These are phyloP conservation scores for Drosophila punjabiensis DNA, from an alignment of 1,140 invertebrate species.

Conservation along the genomic window DNA sequence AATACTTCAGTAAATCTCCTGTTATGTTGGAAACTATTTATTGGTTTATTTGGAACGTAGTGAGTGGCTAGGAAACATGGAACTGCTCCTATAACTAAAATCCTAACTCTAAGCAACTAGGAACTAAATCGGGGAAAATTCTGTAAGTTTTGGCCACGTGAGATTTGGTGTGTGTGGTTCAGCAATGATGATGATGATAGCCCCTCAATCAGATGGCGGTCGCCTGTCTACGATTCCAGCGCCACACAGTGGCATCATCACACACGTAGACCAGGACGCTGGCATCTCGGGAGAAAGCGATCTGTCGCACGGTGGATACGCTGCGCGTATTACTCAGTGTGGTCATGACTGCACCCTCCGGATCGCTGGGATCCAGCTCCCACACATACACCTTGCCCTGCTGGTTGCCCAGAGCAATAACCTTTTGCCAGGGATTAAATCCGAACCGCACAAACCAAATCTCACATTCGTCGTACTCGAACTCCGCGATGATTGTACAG, in stretches of 20 bases:
- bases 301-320: slow-evolving; percentile 94
- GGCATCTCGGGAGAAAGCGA: slow-evolving; percentile 94
- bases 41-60: slow-evolving; percentile 8
- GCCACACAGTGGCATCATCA: slow-evolving; percentile 97
- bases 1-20: neutral
- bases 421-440: slow-evolving; percentile 94
- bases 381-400: slow-evolving; percentile 96
- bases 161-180: slow-evolving; percentile 75
- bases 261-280: slow-evolving; percentile 90
- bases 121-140: slow-evolving; percentile 58
- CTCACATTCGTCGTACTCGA: slow-evolving; percentile 98
- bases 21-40: neutral
- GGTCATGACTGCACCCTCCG: slow-evolving; percentile 90
- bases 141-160: slow-evolving; percentile 70
- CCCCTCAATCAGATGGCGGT: slow-evolving; percentile 38
- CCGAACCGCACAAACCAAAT: slow-evolving; percentile 99
- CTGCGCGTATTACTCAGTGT: slow-evolving; percentile 95
- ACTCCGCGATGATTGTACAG: slow-evolving; percentile 90
- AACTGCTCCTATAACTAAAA: neutral
- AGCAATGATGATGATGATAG: neutral
- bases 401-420: slow-evolving; percentile 96
- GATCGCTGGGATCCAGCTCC: slow-evolving; percentile 95
- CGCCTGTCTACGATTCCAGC: slow-evolving; percentile 90
- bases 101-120: slow-evolving; percentile 41
- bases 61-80: neutral